Evolutionary conservation across 1,140 invertebrate species (phyloP).

Genomic region (Chlorops oryzae): DNA sequence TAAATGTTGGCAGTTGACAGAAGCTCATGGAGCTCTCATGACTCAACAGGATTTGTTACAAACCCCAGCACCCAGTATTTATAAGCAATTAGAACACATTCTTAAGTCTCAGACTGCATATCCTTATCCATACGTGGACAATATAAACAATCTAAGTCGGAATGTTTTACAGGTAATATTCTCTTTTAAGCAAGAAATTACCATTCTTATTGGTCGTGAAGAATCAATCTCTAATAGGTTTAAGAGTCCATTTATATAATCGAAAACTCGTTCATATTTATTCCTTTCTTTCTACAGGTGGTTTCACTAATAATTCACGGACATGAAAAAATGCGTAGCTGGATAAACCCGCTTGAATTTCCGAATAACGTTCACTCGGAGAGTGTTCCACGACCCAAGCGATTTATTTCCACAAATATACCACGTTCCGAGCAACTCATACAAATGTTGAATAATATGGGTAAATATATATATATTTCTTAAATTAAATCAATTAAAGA

Average conservation of each 20-base stretch:
- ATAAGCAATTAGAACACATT: constrained; percentile 62
- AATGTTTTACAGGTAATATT: constrained; percentile 52
- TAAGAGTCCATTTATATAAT: constrained; percentile 3
- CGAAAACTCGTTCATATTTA: background rate
- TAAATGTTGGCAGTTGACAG: constrained; percentile 49
- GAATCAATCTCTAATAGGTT: background rate
- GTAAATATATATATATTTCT: constrained; percentile 6
- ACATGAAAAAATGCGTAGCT: constrained; percentile 30
- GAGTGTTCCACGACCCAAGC: constrained; percentile 23
- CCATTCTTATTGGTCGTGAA: no score
- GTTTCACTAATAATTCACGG: constrained; percentile 36
- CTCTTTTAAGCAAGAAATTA: no score
- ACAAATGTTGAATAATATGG: constrained; percentile 37
- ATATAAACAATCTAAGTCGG: constrained; percentile 64
- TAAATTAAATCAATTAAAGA: background rate
- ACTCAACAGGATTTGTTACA: constrained; percentile 57
- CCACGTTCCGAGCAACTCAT: constrained; percentile 36
- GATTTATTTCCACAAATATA: constrained; percentile 27
- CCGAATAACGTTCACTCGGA: constrained; percentile 30
- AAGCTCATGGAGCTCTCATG: constrained; percentile 57
- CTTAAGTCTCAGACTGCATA: constrained; percentile 49
- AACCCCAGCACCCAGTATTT: constrained; percentile 62
- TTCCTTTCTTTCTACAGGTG: constrained; percentile 14
- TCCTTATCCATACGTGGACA: constrained; percentile 64
- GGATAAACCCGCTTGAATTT: constrained; percentile 37